Evolutionary conservation across 2,113 vertebrate species (phyloP).

Genomic region (Aspidoscelis tigris): DNA sequence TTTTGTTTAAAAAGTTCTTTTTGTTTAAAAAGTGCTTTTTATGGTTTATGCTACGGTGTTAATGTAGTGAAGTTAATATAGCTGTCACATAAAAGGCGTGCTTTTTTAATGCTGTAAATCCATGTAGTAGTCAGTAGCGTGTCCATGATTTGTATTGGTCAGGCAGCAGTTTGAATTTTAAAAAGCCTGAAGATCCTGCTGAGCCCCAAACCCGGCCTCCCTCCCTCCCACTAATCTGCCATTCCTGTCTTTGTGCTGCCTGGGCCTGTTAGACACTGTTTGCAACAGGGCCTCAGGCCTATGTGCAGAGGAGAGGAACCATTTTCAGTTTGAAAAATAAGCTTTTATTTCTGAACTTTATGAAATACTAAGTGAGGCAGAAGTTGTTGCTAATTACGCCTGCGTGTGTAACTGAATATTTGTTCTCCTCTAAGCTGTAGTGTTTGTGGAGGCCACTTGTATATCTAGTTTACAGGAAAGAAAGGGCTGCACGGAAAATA

Average conservation of each 20-base stretch:
- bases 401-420: conserved; percentile 38
- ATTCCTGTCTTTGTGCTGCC: conserved; percentile 87
- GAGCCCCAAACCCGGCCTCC: conserved; percentile 81
- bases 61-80: conserved; percentile 79
- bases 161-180: conserved; percentile 84
- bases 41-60: conserved; percentile 58
- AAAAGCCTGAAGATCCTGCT: conserved; percentile 83
- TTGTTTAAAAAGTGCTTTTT: not conserved
- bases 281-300: conserved; percentile 77
- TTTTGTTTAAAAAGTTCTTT: conserved; percentile 59
- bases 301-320: conserved; percentile 52
- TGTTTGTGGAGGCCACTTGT: not conserved
- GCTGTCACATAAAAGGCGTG: conserved; percentile 78
- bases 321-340: conserved; percentile 61
- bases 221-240: conserved; percentile 82
- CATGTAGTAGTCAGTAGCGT: conserved; percentile 79
- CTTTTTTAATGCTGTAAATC: conserved; percentile 82
- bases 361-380: conserved; percentile 49
- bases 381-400: conserved; percentile 52
- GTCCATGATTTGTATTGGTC: conserved; percentile 82
- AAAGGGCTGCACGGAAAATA: conserved; percentile 61
- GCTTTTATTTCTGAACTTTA: conserved; percentile 61
- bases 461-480: conserved; percentile 53
- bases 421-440: conserved; percentile 22
- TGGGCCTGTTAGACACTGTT: conserved; percentile 80